Conservation (phyloP, 2,113 vertebrate species). For the Panthera tigris region DNA sequence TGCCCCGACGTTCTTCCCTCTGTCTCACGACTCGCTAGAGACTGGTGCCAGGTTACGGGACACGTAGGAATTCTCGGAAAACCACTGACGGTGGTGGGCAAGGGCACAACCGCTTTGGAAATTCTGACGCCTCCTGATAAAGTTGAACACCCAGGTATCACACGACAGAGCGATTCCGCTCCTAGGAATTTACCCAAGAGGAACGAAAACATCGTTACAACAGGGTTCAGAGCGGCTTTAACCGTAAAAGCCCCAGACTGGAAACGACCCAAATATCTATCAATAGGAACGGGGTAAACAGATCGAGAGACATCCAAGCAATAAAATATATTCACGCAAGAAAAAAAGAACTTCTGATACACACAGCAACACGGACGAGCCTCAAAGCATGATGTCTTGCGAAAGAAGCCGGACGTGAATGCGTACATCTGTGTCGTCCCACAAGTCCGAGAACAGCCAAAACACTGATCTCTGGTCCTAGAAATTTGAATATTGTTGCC, state of each 20-base stretch:
- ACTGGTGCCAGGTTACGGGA: neutral
- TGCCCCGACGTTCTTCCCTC: neutral
- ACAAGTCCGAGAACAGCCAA: neutral
- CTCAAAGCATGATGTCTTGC: no score
- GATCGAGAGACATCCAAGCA: neutral
- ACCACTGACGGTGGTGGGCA: fast-evolving
- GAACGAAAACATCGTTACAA: fast-evolving
- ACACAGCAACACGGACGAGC: fast-evolving
- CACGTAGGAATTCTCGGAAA: neutral
- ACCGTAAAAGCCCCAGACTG: neutral
- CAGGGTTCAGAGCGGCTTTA: fast-evolving
- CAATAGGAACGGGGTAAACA: neutral
- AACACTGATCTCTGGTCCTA: fast-evolving
- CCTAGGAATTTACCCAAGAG: neutral
- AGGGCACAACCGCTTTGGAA: fast-evolving
- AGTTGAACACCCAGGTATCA: no score
- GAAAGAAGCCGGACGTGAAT: neutral
- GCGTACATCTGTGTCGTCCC: fast-evolving
- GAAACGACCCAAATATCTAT: neutral
- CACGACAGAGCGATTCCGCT: fast-evolving
- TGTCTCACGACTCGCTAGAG: neutral
- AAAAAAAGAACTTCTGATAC: no score
- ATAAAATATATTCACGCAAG: neutral
- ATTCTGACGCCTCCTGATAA: neutral
- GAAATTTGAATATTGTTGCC: neutral